phyloP scores from a whole-genome alignment of 2,888 invertebrate species.

The Hoplodrina blanda region DNA sequence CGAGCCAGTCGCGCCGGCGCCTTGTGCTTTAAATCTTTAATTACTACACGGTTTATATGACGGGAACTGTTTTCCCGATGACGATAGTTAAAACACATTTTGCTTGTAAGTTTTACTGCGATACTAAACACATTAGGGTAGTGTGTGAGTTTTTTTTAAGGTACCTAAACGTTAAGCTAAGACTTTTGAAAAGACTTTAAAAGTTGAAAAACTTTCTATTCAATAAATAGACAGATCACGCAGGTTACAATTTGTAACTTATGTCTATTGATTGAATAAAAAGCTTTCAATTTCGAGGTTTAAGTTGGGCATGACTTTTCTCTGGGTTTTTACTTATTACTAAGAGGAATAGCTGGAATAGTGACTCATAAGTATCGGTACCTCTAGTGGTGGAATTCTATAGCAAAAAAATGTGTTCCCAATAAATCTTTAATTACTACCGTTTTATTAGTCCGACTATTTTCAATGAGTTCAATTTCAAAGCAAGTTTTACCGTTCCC shows the following conservation, averaged over 20 bases:
- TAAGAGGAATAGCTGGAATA: too few species aligned
- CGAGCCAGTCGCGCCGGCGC: conserved; percentile 67
- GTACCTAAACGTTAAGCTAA: not conserved
- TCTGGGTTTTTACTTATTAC: too few species aligned
- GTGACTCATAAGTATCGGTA: too few species aligned
- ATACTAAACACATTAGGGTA: conserved; percentile 5
- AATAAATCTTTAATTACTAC: conserved; percentile 20
- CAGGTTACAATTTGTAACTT: too few species aligned
- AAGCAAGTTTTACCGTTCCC: conserved; percentile 8
- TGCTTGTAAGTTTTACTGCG: conserved; percentile 11
- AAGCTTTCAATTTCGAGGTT: not conserved
- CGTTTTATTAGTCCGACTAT: conserved; percentile 7
- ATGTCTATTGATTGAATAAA: not conserved
- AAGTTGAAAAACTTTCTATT: not conserved
- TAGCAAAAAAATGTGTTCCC: not conserved
- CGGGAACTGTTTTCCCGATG: conserved; percentile 49
- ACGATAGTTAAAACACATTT: conserved; percentile 18
- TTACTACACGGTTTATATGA: conserved; percentile 68
- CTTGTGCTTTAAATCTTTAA: conserved; percentile 76
- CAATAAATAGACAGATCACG: not conserved
- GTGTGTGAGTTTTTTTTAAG: not conserved
- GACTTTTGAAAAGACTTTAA: too few species aligned
- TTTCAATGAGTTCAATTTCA: conserved; percentile 9
- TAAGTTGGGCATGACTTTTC: too few species aligned
- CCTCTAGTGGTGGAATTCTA: not conserved